Evolutionary conservation across 2,888 invertebrate species (phyloP).

Genomic region (Unio pictorum): DNA sequence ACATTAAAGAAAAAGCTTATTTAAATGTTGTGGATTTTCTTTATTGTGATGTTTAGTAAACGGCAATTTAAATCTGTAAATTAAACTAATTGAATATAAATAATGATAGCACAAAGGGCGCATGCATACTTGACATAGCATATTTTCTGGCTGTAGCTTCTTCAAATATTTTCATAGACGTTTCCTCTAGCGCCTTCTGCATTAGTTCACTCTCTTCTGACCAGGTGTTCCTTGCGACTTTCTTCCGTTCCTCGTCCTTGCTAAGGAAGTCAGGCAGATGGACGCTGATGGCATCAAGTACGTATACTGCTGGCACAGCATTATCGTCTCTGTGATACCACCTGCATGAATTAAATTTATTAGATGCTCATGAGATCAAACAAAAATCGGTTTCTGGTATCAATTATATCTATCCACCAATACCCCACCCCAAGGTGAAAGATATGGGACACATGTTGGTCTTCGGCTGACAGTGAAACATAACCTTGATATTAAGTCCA

Average conservation of each 20-base stretch:
- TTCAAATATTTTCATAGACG: slow-evolving; percentile 33
- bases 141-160: slow-evolving; percentile 39
- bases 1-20: too few species aligned
- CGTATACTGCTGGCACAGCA: slow-evolving; percentile 41
- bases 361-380: too few species aligned
- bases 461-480: too few species aligned
- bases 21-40: too few species aligned
- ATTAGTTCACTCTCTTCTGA: slow-evolving; percentile 40
- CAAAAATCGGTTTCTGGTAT: too few species aligned
- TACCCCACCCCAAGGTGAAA: too few species aligned
- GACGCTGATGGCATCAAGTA: slow-evolving; percentile 45
- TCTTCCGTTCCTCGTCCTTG: slow-evolving; percentile 27
- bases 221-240: slow-evolving; percentile 39
- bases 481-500: too few species aligned
- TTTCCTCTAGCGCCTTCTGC: slow-evolving; percentile 31
- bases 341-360: slow-evolving; percentile 18
- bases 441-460: too few species aligned
- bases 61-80: too few species aligned
- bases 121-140: slow-evolving; percentile 41
- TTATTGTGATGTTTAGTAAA: too few species aligned
- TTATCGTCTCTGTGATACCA: slow-evolving; percentile 53
- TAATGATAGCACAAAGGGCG: background rate
- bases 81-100: background rate
- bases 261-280: slow-evolving; percentile 41
- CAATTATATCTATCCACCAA: too few species aligned